These are phyloP conservation scores for Baccha elongata DNA, from an alignment of 2,888 invertebrate species.

Conservation along the genomic window DNA sequence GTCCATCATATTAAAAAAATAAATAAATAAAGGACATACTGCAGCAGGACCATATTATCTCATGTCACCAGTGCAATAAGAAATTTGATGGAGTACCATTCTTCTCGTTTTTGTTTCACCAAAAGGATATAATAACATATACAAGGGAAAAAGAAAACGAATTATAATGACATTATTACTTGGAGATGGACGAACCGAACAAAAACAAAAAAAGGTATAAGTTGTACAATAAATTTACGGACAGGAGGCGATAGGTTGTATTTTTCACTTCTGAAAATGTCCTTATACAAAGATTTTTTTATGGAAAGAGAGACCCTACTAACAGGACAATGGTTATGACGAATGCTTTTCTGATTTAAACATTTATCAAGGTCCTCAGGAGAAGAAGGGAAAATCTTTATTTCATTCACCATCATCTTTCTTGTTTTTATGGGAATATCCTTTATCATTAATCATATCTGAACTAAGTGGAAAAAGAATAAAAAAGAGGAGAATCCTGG, in stretches of 20 bases:
- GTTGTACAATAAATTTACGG: conserved; percentile 36
- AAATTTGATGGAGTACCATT: conserved; percentile 36
- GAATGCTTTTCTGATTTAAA: conserved; percentile 68
- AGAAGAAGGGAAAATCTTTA: conserved; percentile 38
- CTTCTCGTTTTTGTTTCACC: neutral
- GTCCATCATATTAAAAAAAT: conserved; percentile 50
- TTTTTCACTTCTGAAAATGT: neutral
- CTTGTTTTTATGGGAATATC: conserved; percentile 64
- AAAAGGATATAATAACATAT: neutral
- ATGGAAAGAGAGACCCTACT: no score
- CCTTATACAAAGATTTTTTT: neutral
- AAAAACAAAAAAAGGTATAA: conserved; percentile 14
- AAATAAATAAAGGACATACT: conserved; percentile 32
- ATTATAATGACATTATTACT: conserved; percentile 15
- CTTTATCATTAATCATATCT: conserved; percentile 63
- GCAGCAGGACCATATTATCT: conserved; percentile 40
- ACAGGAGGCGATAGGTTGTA: conserved; percentile 16
- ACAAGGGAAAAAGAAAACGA: conserved; percentile 6
- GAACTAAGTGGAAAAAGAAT: conserved; percentile 3
- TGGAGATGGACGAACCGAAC: conserved; percentile 5
- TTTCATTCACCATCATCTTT: conserved; percentile 45
- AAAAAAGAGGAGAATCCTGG: conserved; percentile 25
- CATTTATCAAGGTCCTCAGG: conserved; percentile 61
- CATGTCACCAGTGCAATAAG: conserved; percentile 55
- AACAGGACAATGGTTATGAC: conserved; percentile 53